phyloP scores from a whole-genome alignment of 1,140 invertebrate genomes.

The Zelostemma sp. region DNA sequence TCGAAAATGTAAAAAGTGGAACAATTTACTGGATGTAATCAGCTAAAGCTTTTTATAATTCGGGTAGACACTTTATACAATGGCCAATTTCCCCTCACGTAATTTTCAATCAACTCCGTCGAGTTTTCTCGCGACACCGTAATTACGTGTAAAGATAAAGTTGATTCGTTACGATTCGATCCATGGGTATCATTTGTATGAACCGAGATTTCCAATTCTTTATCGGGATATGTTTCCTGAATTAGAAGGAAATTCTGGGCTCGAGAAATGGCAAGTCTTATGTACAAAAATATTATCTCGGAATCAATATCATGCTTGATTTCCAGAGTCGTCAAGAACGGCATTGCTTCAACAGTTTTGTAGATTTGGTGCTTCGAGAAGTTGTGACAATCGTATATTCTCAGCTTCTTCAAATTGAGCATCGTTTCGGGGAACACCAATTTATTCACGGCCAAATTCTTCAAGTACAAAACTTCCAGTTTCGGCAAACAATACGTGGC shows the following conservation, averaged over 20 bases:
- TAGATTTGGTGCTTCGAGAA: too few relatives aligned
- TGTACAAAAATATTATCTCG: background rate
- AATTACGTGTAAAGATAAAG: background rate
- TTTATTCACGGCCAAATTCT: too few relatives aligned
- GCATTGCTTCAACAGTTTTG: too few relatives aligned
- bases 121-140: background rate
- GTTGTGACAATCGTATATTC: too few relatives aligned
- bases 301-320: background rate
- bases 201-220: background rate
- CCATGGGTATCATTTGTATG: background rate
- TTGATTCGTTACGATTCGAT: background rate
- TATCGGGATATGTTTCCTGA: background rate
- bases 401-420: too few relatives aligned
- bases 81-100: background rate
- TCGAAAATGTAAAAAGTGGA: background rate
- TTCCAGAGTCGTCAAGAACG: too few relatives aligned
- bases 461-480: too few relatives aligned
- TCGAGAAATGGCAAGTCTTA: background rate
- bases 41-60: background rate
- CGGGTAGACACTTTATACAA: background rate
- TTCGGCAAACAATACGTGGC: too few relatives aligned
- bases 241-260: background rate
- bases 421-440: too few relatives aligned
- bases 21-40: background rate
- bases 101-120: background rate